phyloP scores from a whole-genome alignment of 2,113 vertebrate genomes.

The Steatornis caripensis region DNA sequence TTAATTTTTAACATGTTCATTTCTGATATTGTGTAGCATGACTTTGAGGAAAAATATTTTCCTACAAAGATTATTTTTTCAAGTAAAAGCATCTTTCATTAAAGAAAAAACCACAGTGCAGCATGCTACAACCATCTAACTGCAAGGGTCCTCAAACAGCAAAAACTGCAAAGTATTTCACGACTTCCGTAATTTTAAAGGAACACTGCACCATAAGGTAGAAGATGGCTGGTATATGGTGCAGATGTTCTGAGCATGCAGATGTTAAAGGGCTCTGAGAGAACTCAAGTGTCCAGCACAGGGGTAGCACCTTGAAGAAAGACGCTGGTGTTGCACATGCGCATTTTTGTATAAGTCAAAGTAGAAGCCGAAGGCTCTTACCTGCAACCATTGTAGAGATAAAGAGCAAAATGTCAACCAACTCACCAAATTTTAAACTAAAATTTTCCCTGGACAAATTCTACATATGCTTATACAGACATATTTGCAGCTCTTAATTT shows the following conservation, averaged over 20 bases:
- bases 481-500: neutral
- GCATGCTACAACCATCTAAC: neutral
- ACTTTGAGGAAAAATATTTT: neutral
- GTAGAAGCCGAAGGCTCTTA: neutral
- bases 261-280: neutral
- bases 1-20: slow-evolving; percentile 48
- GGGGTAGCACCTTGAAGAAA: neutral
- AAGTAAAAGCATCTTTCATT: neutral
- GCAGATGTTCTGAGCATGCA: neutral
- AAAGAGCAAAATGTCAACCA: neutral
- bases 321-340: neutral
- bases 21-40: slow-evolving; percentile 5
- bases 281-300: neutral
- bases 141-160: neutral
- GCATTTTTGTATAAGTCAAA: neutral
- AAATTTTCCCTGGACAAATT: neutral
- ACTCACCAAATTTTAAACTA: neutral
- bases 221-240: neutral
- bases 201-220: neutral
- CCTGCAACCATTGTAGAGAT: neutral
- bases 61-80: neutral
- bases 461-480: neutral
- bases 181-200: neutral
- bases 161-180: neutral
- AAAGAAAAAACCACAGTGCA: neutral